Evolutionary conservation across 2,113 vertebrate genomes (phyloP), one percentile per base, ranked within the genome.

Genomic region (Furnarius figulus): DNA sequence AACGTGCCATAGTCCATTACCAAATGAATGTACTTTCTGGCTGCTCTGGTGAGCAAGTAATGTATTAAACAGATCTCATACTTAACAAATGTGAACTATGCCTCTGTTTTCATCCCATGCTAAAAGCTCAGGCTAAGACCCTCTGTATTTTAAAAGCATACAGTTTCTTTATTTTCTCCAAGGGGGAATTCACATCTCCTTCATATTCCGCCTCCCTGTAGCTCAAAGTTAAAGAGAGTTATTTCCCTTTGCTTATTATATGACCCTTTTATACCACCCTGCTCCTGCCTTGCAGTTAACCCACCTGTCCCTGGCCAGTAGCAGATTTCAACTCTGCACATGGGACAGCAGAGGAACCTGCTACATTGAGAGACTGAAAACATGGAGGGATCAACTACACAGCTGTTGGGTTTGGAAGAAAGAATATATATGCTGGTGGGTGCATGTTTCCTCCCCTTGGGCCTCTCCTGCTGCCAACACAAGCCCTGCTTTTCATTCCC

Each of bases 41-140:
- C 68, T 71, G 66, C 71, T 92, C 67, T 91, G 53, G 63, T 91
- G 39, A 85, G 46, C 62, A 80, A 90, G 94, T 97, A 81, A 93
- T 4, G 2, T 47, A 93, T 97, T 97, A 92, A 95, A 95, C 72
- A 17, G 2, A 47, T 61, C 23, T 89, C 94, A 95, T 82, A 66
- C 10, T 63, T 95, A 94, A 96, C 91, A 79, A 74, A 42, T 17
- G 58, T 94, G 93, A 90, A 96, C 93, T 94, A 37, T 90, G 91
- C n/a, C 66, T 91, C 87, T 66, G 14, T 49, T 91, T 71, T 74
- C 39, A 65, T 73, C 18, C 44, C 62, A 35, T 19, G 27, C 39
- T 44, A 63, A 63, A 91, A 85, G 46, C 27, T 78, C 22, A 40
- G 56, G 23, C 30, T 52, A 55, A 46, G 30, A 35, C 14, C 46